Percentiles rank a stretch among this genome's conserved stretches.
Conservation (phyloP, 2,888 invertebrate genomes). For the Isoperla grammatica region DNA sequence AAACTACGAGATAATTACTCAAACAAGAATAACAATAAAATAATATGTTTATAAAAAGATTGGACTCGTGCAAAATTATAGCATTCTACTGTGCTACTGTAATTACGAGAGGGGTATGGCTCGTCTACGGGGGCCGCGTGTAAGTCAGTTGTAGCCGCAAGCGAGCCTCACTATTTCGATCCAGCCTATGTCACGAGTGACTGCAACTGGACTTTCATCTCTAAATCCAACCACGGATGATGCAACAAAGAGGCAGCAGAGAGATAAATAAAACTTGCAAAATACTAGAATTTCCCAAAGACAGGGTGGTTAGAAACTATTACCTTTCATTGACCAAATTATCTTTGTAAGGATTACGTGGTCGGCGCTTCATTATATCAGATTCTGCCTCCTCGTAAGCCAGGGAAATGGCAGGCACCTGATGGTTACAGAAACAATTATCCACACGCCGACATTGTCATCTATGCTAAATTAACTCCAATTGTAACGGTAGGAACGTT, state of each 20-base stretch:
- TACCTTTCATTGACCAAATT: conserved; percentile 94
- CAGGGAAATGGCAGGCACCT: conserved; percentile 88
- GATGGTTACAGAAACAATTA: conserved; percentile 23
- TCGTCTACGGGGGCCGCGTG: conserved; percentile 8
- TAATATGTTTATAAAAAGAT: conserved; percentile 11
- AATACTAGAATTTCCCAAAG: conserved; percentile 10
- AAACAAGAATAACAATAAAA: conserved; percentile 11
- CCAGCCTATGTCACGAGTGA: conserved; percentile 1
- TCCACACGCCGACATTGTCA: background rate
- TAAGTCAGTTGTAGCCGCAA: conserved; percentile 2
- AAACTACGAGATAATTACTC: conserved; percentile 12
- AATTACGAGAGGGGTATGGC: conserved; percentile 3
- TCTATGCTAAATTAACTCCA: too few relatives aligned
- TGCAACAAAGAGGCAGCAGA: conserved; percentile 19
- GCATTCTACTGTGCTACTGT: background rate
- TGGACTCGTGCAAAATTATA: conserved; percentile 12
- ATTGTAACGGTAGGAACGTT: too few relatives aligned
- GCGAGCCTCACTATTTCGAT: background rate
- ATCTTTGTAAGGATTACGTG: conserved; percentile 81
- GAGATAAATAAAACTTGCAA: conserved; percentile 20
- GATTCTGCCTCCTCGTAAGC: conserved; percentile 88
- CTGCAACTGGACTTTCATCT: conserved; percentile 11
- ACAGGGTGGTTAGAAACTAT: conserved; percentile 13
- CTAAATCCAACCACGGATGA: conserved; percentile 10
- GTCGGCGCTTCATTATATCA: conserved; percentile 91